Base-by-base conservation (phyloP, 2,888 invertebrate species). In the Drosophila tanythrix region DNA sequence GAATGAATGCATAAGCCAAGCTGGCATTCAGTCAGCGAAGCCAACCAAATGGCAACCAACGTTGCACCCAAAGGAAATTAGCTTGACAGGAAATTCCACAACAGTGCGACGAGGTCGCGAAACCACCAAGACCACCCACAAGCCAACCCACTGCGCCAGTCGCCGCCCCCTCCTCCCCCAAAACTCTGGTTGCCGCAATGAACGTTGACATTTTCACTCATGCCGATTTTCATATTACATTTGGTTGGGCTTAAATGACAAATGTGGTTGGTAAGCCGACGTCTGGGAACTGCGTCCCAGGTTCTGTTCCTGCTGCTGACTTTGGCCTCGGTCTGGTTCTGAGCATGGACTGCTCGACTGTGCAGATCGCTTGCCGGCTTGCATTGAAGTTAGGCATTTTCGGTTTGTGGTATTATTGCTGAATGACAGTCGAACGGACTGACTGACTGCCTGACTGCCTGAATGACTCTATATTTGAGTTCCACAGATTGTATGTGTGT, bases 31-130 rank as follows among this genome's bases (percentile, higher is more conserved):
- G 62, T 60, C 70, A 71, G 70, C 70, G 25, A 38, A 56, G 29
- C 40, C 74, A 72, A 74, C 67, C 74, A 70, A 72, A 74, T 60
- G 70, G 76, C 81, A 69, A 76, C 70, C 76, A 74, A 52, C 70
- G 77, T 62, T 74, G 82, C 82, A 82, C 90, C 90, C 90, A 83
- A 90, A 90, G 90, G 90, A 89, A 90, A 90, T 90, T 90, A 90
- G 90, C 89, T 89, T 90, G 88, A 90, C 90, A 90, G 89, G 86
- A 90, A 88, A 90, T 89, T 84, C 88, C 90, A 88, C 89, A 90
- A 84, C 83, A 79, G 65, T 67, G 75, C 74, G 75, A 72, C 67
- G 67, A 59, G 73, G 75, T 74, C 74, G 62, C 69, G 77, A 61
- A 66, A 55, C 74, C 82, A 82, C 63, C 43, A 63, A 51, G 51